Evolutionary conservation across 2,797 vertebrate genomes (phyloP).

Genomic region (Microhierax caerulescens): DNA sequence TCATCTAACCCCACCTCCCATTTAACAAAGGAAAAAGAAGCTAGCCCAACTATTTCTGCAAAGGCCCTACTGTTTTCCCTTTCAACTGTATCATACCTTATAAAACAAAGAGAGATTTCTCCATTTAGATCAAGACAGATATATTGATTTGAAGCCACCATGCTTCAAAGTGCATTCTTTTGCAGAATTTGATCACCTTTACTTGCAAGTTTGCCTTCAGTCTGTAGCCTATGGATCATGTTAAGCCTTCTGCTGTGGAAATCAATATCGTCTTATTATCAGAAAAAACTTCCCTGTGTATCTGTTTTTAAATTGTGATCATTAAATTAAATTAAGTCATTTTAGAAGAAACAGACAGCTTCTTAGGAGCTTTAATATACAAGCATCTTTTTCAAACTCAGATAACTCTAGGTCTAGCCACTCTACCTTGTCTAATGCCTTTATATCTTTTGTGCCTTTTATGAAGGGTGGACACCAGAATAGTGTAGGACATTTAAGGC

Average conservation of each 20-base stretch:
- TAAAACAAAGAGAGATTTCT: neutral
- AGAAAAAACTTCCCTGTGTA: neutral
- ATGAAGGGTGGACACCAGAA: neutral
- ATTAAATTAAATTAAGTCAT: neutral
- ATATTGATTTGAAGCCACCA: neutral
- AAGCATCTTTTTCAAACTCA: neutral
- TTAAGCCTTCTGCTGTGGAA: neutral
- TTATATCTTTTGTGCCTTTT: neutral
- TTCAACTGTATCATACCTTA: neutral
- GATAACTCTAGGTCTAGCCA: neutral
- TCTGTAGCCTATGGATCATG: neutral
- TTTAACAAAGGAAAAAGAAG: neutral
- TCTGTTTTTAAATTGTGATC: neutral
- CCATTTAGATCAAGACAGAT: neutral
- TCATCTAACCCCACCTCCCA: neutral
- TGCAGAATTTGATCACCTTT: neutral
- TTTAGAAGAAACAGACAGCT: neutral
- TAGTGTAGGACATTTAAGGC: fast-evolving
- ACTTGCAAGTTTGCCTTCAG: neutral
- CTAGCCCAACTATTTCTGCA: neutral
- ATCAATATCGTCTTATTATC: neutral
- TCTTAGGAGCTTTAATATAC: neutral
- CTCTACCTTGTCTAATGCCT: neutral
- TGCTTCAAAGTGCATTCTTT: neutral
- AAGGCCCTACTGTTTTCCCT: neutral